Percentiles rank a stretch among this genome's conserved stretches.
Conservation (phyloP, 2,113 vertebrate species). For the Anolis carolinensis region DNA sequence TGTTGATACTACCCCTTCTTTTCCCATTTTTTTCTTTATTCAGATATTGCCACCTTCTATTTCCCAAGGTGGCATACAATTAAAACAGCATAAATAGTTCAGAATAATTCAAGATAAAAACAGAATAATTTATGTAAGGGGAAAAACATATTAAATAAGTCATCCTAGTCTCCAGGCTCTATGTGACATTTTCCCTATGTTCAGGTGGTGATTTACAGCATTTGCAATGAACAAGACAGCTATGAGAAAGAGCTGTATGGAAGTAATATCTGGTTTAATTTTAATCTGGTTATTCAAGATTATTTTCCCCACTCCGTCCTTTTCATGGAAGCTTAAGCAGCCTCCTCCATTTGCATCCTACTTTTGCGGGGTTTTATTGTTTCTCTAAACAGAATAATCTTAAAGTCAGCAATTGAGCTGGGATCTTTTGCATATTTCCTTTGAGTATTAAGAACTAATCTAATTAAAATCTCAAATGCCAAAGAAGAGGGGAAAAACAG, state of each 20-base stretch:
- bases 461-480: neutral
- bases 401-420: accelerated
- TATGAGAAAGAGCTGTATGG: neutral
- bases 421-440: neutral
- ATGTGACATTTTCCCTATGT: neutral
- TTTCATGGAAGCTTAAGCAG: neutral
- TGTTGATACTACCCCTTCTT: too few species aligned
- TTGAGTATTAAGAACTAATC: accelerated
- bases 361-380: neutral
- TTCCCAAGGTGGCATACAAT: too few species aligned
- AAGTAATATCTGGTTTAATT: neutral
- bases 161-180: too few species aligned
- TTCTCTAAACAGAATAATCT: neutral
- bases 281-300: neutral
- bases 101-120: too few species aligned
- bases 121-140: too few species aligned
- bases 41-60: too few species aligned
- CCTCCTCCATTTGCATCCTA: neutral
- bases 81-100: too few species aligned
- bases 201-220: neutral
- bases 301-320: neutral
- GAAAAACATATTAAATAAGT: too few species aligned
- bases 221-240: neutral
- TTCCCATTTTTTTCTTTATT: too few species aligned
- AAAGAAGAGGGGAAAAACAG: neutral